A percentile compares a stretch with the other conserved stretches of the same genome.
These are phyloP conservation scores for Scomberomorus guttatus DNA, from an alignment of 2,797 vertebrate species.

Conservation along the genomic window DNA sequence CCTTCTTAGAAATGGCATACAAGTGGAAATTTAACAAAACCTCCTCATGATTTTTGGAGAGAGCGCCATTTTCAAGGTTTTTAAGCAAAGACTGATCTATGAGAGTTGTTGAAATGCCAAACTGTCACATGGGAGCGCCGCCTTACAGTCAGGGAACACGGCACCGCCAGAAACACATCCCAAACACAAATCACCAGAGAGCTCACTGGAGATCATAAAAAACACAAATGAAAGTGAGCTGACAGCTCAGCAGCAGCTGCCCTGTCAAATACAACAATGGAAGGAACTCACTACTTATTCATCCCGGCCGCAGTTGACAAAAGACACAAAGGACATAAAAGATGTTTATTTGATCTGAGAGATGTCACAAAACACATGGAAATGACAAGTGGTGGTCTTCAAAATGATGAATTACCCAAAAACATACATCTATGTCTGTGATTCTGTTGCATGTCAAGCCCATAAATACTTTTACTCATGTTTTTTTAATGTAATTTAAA, in stretches of 20 bases:
- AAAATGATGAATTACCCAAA: not conserved
- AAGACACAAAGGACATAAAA: conserved; percentile 17
- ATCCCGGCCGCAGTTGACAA: conserved; percentile 20
- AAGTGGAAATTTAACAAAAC: no score
- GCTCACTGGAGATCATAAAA: conserved; percentile 38
- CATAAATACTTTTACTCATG: conserved; percentile 3
- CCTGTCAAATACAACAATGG: conserved; percentile 40
- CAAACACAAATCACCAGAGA: conserved; percentile 6
- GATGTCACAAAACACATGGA: not conserved
- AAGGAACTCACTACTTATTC: conserved; percentile 37
- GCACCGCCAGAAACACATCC: not conserved
- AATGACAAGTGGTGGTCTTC: conserved; percentile 22
- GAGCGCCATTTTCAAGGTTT: no score
- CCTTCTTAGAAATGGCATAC: no score
- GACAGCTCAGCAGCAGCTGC: conserved; percentile 31
- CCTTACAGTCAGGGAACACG: not conserved
- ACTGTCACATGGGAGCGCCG: not conserved
- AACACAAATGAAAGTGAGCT: conserved; percentile 47
- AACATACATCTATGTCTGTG: not conserved
- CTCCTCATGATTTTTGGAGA: no score
- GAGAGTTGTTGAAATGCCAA: not conserved
- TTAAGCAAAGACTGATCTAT: not conserved
- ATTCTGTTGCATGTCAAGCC: not conserved
- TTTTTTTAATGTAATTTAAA: not conserved
- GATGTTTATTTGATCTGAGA: no score